phyloP scores from a whole-genome alignment of 2,888 invertebrate species.

The Matsumyia berberina region DNA sequence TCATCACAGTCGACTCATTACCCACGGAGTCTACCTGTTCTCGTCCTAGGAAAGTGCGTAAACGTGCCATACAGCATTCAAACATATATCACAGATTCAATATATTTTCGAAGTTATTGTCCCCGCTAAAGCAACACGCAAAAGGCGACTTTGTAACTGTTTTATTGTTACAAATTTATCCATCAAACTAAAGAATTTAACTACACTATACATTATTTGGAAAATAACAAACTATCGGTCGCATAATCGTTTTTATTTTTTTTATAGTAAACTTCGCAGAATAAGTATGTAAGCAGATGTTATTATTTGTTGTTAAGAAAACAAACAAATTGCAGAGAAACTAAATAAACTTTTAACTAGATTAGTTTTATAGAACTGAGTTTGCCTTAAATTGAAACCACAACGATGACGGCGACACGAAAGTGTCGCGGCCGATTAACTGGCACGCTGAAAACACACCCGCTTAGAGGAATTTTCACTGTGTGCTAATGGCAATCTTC shows the following conservation, averaged over 20 bases:
- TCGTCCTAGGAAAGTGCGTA: not conserved
- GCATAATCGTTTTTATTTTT: constrained; percentile 30
- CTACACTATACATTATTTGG: not conserved
- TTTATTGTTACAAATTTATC: constrained; percentile 31
- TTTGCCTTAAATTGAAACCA: not conserved
- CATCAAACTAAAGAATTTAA: not conserved
- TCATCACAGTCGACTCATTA: not conserved
- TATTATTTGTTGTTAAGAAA: constrained; percentile 32
- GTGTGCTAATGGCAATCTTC: too few relatives aligned
- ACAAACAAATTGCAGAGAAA: constrained; percentile 4
- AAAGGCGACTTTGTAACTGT: constrained; percentile 21
- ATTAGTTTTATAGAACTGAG: not conserved
- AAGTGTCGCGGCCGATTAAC: too few relatives aligned
- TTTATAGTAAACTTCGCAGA: constrained; percentile 17
- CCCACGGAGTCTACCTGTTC: not conserved
- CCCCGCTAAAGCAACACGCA: constrained; percentile 4
- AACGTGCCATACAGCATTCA: constrained; percentile 55
- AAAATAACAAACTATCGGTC: not conserved
- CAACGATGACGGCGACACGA: too few relatives aligned
- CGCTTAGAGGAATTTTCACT: too few relatives aligned
- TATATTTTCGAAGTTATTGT: constrained; percentile 3
- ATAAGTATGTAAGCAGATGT: constrained; percentile 28
- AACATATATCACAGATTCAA: not conserved
- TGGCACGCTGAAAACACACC: too few relatives aligned
- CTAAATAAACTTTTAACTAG: constrained; percentile 15